phyloP scores from a whole-genome alignment of 2,113 vertebrate species.

The Muntiacus reevesi region DNA sequence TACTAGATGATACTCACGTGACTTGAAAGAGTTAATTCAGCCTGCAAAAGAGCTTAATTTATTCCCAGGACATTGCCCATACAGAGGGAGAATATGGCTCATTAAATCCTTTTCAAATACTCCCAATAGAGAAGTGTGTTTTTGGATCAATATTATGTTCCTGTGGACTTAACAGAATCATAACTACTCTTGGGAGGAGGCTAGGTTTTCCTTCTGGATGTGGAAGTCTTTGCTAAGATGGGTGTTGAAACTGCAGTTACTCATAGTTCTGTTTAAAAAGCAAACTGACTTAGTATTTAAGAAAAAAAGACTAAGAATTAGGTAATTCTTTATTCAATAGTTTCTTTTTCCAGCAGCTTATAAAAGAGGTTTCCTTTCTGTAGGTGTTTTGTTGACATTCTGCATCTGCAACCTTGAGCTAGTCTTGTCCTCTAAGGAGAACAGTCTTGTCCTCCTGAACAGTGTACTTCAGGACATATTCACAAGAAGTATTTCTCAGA shows the following conservation, averaged over 20 bases:
- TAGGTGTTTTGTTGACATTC: neutral
- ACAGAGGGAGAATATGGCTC: constrained; percentile 6
- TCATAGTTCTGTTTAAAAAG: neutral
- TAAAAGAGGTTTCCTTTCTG: constrained; percentile 39
- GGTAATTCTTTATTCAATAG: constrained; percentile 23
- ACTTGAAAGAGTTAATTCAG: constrained; percentile 47
- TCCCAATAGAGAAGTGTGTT: neutral
- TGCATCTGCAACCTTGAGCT: neutral
- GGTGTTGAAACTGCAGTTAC: neutral
- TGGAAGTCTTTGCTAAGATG: neutral
- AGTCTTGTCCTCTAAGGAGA: constrained; percentile 16
- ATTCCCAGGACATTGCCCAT: constrained; percentile 5
- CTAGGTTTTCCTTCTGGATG: neutral
- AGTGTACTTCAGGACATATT: neutral
- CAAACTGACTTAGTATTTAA: neutral
- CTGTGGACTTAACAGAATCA: neutral
- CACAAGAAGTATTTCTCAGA: neutral
- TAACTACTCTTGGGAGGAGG: constrained; percentile 21
- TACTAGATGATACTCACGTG: constrained; percentile 9
- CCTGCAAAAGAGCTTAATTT: constrained; percentile 50
- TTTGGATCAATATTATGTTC: constrained; percentile 44
- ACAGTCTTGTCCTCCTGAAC: neutral
- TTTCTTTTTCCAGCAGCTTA: neutral
- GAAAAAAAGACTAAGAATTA: neutral
- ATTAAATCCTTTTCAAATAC: constrained; percentile 42